A percentile compares a stretch with the other conserved stretches of the same genome.
phyloP scores from a whole-genome alignment of 2,888 invertebrate genomes.

The Leptinotarsa juncta region DNA sequence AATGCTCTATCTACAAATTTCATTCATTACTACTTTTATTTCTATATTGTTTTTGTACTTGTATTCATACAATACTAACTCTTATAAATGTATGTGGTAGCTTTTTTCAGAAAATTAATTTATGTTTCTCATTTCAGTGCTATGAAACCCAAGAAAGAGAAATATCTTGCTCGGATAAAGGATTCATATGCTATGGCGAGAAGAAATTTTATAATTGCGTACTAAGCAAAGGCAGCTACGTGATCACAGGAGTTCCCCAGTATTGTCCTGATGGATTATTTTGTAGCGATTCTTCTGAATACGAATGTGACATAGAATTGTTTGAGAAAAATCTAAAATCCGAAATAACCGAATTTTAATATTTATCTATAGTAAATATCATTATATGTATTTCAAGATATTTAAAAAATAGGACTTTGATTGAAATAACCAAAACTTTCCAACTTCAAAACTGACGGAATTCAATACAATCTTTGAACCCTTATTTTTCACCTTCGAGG shows the following conservation, averaged over 20 bases:
- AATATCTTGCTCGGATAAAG: constrained; percentile 44
- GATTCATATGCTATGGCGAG: constrained; percentile 48
- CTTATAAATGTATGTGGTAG: not conserved
- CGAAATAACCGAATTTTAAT: not conserved
- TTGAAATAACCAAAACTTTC: not conserved
- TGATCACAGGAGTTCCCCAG: constrained; percentile 44
- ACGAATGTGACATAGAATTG: constrained; percentile 46
- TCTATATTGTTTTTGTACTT: too few species aligned
- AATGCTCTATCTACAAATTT: too few species aligned
- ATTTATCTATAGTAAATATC: not conserved
- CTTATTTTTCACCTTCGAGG: too few species aligned
- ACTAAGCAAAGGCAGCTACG: constrained; percentile 41
- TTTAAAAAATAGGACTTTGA: not conserved
- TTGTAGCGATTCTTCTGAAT: constrained; percentile 47
- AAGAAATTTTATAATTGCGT: constrained; percentile 48
- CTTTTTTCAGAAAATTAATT: not conserved
- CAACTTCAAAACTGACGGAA: too few species aligned
- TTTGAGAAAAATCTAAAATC: not conserved
- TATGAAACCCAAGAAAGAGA: constrained; percentile 8
- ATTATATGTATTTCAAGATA: not conserved
- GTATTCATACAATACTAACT: too few species aligned
- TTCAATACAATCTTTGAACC: too few species aligned
- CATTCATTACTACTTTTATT: too few species aligned
- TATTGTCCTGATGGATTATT: constrained; percentile 50
- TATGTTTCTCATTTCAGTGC: constrained; percentile 14